These are phyloP conservation scores for Solenopsis invicta DNA, from an alignment of 1,140 invertebrate species.

Conservation along the genomic window DNA sequence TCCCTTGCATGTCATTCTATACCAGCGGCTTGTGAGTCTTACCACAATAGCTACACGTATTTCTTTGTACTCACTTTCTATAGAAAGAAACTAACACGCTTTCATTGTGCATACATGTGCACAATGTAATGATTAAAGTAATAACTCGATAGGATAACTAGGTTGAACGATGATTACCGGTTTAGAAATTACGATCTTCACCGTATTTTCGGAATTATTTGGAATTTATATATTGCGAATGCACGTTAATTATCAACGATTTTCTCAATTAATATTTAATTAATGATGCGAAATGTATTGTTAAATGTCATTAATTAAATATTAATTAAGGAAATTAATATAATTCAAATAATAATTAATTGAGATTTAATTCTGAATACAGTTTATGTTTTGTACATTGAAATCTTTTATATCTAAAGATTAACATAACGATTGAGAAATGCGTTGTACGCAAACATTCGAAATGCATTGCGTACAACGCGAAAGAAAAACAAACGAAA, in stretches of 20 bases:
- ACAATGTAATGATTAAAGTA: conserved; percentile 41
- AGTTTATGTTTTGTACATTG: background rate
- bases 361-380: background rate
- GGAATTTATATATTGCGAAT: background rate
- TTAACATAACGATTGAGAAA: background rate
- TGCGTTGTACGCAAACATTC: no score
- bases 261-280: conserved; percentile 27
- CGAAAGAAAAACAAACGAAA: background rate
- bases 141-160: conserved; percentile 1
- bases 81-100: background rate
- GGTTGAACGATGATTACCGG: conserved; percentile 14
- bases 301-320: background rate
- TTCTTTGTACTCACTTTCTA: conserved; percentile 16
- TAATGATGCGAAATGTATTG: conserved; percentile 13
- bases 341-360: conserved; percentile 2
- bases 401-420: conserved; percentile 9
- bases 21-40: background rate
- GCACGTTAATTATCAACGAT: conserved; percentile 37
- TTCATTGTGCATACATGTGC: background rate
- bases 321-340: background rate
- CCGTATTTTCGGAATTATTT: background rate
- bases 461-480: background rate
- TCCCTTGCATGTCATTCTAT: conserved; percentile 23
- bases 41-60: background rate
- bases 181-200: conserved; percentile 41